Evolutionary conservation across 2,888 invertebrate species (phyloP), one percentile per base, ranked within the genome.

Genomic region (Drosophila flavopinicola): DNA sequence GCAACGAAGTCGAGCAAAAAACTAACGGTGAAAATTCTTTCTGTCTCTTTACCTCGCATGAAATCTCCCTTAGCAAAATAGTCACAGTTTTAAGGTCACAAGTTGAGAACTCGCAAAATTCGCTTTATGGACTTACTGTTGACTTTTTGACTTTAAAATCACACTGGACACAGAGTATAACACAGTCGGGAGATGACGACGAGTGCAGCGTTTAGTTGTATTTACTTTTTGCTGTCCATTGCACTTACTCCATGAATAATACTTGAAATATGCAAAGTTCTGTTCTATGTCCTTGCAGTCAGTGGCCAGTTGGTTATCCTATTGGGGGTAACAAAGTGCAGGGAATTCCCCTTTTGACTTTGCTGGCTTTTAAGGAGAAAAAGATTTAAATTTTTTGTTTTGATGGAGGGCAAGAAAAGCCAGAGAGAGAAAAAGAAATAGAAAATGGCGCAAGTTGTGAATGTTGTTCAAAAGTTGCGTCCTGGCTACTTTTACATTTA

Each of bases 401-500:
- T 45, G 51, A 58, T 54, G 39, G 39, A 53, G 53, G 35, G 11
- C 3, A 3, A 4, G 9, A 6, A 9, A 5, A 17, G n/a, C n/a
- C n/a, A 10, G 3, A n/a, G 29, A 29, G 27, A 30, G 42, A 33
- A 30, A 37, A 45, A 48, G 6, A 58, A 54, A 58, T 70, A 45
- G 6, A 57, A 66, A 65, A 73, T 65, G 54, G 59, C 45, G 51
- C 27, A 71, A 73, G 64, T 73, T 67, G 57, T 10, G 33, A 52
- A 63, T 75, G 67, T 80, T 84, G 58, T 52, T 73, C 48, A 60
- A 79, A 79, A 80, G 69, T 72, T 73, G 47, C 23, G 60, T 58
- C 49, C 59, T 45, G 79, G 76, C 79, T 64, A 78, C 71, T 80
- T 74, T 78, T 78, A 74, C 80, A 84, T 80, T 80, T 74, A 78